These are phyloP conservation scores for Phrixothrix hirtus DNA, from an alignment of 2,888 invertebrate species.

Conservation along the genomic window DNA sequence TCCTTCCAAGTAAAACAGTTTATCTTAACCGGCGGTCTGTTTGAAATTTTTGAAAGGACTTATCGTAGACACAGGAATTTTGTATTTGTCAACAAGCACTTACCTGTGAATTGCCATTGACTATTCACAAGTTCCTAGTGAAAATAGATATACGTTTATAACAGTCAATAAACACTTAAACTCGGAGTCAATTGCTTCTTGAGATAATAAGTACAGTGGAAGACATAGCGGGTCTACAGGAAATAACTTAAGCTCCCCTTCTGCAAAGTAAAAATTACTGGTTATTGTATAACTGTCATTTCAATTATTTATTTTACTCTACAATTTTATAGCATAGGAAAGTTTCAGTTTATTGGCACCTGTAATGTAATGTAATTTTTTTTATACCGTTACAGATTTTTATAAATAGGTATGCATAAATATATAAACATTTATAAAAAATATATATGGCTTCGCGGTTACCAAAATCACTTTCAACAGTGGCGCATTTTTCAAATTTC, in stretches of 20 bases:
- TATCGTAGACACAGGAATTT: neutral
- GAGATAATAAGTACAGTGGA: neutral
- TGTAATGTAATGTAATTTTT: too few relatives aligned
- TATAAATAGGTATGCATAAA: too few relatives aligned
- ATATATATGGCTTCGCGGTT: too few relatives aligned
- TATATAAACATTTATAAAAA: too few relatives aligned
- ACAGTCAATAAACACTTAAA: slow-evolving; percentile 17
- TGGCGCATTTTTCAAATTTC: too few relatives aligned
- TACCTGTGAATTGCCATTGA: slow-evolving; percentile 24
- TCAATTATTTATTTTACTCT: neutral
- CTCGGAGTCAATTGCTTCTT: slow-evolving; percentile 4
- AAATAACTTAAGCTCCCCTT: neutral
- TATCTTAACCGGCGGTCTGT: slow-evolving; percentile 7
- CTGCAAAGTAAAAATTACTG: neutral
- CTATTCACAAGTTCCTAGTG: slow-evolving; percentile 18
- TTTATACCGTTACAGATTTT: too few relatives aligned
- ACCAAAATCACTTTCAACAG: too few relatives aligned
- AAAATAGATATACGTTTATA: slow-evolving; percentile 19
- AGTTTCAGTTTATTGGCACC: neutral
- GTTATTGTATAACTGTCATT: neutral
- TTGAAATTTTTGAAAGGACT: slow-evolving; percentile 2
- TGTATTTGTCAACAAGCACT: slow-evolving; percentile 20
- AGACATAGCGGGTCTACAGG: neutral
- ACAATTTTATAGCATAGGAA: neutral
- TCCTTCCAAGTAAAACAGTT: too few relatives aligned